phyloP scores from a whole-genome alignment of 1,140 invertebrate genomes.

The Sitobion miscanthi region DNA sequence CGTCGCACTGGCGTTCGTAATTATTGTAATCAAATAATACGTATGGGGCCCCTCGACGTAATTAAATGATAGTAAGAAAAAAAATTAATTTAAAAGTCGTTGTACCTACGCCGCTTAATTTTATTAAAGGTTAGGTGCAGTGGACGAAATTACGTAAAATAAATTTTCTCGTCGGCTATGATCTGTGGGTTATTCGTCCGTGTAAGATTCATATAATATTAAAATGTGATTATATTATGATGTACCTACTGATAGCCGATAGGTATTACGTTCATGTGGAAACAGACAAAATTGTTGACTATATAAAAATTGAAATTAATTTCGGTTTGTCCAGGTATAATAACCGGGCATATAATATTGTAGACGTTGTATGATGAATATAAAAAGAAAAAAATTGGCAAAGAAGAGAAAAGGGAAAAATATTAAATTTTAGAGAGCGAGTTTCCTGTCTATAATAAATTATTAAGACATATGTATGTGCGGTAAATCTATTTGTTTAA shows the following conservation, averaged over 20 bases:
- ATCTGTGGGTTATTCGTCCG: neutral
- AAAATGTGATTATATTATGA: neutral
- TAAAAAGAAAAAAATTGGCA: neutral
- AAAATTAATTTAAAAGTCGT: neutral
- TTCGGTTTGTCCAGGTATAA: neutral
- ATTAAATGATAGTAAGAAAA: neutral
- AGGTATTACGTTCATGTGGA: neutral
- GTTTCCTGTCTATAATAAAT: slow-evolving; percentile 19
- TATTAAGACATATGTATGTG: neutral
- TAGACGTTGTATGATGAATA: neutral
- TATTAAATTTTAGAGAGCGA: neutral
- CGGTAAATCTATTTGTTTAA: neutral
- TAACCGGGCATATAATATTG: neutral
- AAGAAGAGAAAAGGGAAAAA: neutral
- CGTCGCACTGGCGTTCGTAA: neutral
- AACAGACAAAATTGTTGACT: neutral
- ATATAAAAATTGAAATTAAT: neutral
- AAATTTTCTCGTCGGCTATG: neutral
- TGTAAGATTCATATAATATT: neutral
- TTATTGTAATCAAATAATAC: neutral
- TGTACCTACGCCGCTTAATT: neutral
- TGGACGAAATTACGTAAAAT: neutral
- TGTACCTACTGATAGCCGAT: neutral
- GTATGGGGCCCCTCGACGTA: neutral
- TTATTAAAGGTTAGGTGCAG: neutral